A percentile compares a stretch with the other conserved stretches of the same genome.
Conservation (phyloP, 2,888 invertebrate genomes). For the Arge pagana region DNA sequence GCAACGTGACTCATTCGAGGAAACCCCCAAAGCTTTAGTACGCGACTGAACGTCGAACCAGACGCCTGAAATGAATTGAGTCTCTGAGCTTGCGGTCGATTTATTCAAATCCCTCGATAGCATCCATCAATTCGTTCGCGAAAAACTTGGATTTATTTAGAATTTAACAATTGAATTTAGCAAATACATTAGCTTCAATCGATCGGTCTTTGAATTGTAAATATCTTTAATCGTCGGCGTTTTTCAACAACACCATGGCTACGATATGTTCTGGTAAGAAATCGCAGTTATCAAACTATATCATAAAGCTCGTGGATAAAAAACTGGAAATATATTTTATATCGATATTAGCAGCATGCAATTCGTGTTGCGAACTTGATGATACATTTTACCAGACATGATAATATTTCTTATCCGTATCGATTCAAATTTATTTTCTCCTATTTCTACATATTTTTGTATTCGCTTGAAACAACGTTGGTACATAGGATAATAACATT, state of each 20-base stretch:
- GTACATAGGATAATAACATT: too few species aligned
- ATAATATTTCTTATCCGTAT: too few species aligned
- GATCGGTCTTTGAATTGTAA: neutral
- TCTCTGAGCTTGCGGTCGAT: neutral
- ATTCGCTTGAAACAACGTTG: too few species aligned
- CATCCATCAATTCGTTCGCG: neutral
- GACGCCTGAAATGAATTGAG: slow-evolving; percentile 9
- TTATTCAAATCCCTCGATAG: neutral
- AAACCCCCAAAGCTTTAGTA: slow-evolving; percentile 49
- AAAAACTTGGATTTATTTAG: neutral
- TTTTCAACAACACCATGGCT: slow-evolving; percentile 9
- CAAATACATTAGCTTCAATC: too few species aligned
- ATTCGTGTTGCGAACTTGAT: too few species aligned
- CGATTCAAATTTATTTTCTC: too few species aligned
- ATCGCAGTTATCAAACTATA: neutral
- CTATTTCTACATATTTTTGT: too few species aligned
- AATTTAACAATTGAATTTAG: too few species aligned
- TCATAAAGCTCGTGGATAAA: too few species aligned
- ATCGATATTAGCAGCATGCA: too few species aligned
- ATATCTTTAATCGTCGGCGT: neutral
- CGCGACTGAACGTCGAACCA: slow-evolving; percentile 43
- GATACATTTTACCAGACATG: too few species aligned
- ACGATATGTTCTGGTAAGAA: slow-evolving; percentile 11
- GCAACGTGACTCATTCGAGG: slow-evolving; percentile 54
- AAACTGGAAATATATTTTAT: too few species aligned